Evolutionary conservation across 2,888 invertebrate genomes (phyloP), one percentile per base, ranked within the genome.

Genomic region (Monopis laevigella): DNA sequence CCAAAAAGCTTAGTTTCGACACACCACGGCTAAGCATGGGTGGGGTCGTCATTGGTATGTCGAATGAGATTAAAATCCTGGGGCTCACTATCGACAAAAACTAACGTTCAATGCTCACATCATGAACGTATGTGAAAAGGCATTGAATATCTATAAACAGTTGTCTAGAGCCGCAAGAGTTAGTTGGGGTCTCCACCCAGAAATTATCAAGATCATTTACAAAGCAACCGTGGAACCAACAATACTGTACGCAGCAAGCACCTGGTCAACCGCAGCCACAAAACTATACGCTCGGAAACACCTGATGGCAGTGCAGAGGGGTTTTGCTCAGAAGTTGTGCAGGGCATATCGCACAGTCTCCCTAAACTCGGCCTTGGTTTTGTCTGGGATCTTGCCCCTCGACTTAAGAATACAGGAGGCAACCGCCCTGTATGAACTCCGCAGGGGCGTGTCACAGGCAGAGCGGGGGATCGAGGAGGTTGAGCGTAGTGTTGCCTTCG

Each of bases 71-170:
- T 1, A 44, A 41, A 29, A 16, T 47, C 1, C 26, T 47, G n/a
- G 44, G 45, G 2, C 36, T 47, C n/a, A 43, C 24, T 6, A 41
- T 46, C 0, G 47, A 47, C 26, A 3, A 16, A 4, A 35, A 34
- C 5, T 44, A 8, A 42, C 39, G 5, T 42, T 42, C 12, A 39
- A 29, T 11, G 3, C 19, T 2, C 43, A 43, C 32, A 41, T 43
- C 2, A 12, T 14, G 1, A 2, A 11, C 2, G 26, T 27, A n/a
- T 43, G 43, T 14, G 19, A 8, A 13, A 43, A 43, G 16, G 43
- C 39, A 11, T 8, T 26, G 6, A 26, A 24, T 11, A 24, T 43
- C 17, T 35, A 35, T 16, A 34, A 29, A 12, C 27, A 21, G 28
- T 12, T 43, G 8, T 10, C 35, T 6, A 5, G 43, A 7, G 43